These are phyloP conservation scores for Semicossyphus pulcher DNA, from an alignment of 2,113 vertebrate species.

Conservation along the genomic window DNA sequence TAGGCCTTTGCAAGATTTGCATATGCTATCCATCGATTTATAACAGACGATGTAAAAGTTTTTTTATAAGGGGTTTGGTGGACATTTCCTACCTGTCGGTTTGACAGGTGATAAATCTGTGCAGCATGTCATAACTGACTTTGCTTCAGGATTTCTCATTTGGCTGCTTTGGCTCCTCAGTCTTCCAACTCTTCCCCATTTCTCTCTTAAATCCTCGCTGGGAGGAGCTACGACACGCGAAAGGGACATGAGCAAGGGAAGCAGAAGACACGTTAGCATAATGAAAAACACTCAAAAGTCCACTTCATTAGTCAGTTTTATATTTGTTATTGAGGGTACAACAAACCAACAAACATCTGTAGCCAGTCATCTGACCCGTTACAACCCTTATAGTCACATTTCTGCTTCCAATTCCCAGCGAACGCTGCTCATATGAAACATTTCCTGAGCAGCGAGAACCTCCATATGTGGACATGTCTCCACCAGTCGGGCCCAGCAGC, in stretches of 20 bases:
- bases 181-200: not conserved
- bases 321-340: not conserved
- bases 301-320: conserved; percentile 1
- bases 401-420: conserved; percentile 47
- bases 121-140: not conserved
- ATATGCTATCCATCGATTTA: too few relatives aligned
- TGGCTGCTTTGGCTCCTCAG: not conserved
- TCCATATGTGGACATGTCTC: conserved; percentile 80
- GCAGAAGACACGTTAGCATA: not conserved
- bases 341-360: conserved; percentile 2
- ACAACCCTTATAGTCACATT: conserved; percentile 20
- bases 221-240: too few relatives aligned
- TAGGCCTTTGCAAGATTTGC: too few relatives aligned
- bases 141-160: not conserved
- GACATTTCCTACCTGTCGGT: not conserved
- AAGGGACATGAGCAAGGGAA: too few relatives aligned
- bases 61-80: not conserved
- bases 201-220: not conserved
- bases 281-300: not conserved
- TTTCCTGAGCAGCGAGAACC: conserved; percentile 62
- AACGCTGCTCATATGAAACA: conserved; percentile 46
- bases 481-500: conserved; percentile 71
- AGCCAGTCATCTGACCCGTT: conserved; percentile 3
- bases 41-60: too few relatives aligned
- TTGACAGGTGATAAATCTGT: not conserved